Base-by-base conservation (phyloP, 2,888 invertebrate genomes). In the Cartodere bifasciata region DNA sequence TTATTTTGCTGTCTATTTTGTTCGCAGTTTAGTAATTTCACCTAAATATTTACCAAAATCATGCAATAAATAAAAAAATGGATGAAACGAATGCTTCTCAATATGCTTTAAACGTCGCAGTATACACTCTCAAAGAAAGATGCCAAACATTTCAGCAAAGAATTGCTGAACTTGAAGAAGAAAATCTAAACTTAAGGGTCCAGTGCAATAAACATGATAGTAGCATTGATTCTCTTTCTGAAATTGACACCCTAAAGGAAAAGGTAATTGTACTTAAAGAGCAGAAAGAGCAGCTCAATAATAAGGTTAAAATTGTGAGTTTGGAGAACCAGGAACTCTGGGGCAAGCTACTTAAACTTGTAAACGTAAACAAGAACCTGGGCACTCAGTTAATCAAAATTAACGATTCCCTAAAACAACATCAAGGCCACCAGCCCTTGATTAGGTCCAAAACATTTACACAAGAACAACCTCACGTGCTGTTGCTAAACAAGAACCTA, bases 111-210 rank as follows among this genome's bases (percentile, higher is more conserved):
- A 74, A 79, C 59, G 66, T 84, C 34, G 85, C 85, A 2, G 64
- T 85, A 36, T 76, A 81, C 53, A 85, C 83, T 7, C 75, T 86
- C 71, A 74, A 81, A 53, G 85, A 86, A 56, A 65, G 85, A 29
- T 86, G 85, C 58, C 70, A 77, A 50, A 67, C 75, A 33, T 61
- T 86, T 24, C 84, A 86, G 53, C 67, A 74, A 39, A 66, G 81
- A 46, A 67, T 86, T 28, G 66, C 70, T 10, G 53, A 62, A 1
- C 65, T 84, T 14, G 86, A 86, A 60, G 75, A 75, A 40, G 85
- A 86, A 57, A 86, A 86, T 53, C 65, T 76, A 53, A 64, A 67
- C 32, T 58, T 85, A 35, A 62, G 67, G 32, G 50, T 61, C 12
- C 58, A 64, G 41, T 56, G 55, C 37, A 50, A 47, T 13, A 37